Percentiles rank a stretch among this genome's conserved stretches.
Conservation (phyloP, 2,888 invertebrate genomes). For the Lasioglossum malachurum region DNA sequence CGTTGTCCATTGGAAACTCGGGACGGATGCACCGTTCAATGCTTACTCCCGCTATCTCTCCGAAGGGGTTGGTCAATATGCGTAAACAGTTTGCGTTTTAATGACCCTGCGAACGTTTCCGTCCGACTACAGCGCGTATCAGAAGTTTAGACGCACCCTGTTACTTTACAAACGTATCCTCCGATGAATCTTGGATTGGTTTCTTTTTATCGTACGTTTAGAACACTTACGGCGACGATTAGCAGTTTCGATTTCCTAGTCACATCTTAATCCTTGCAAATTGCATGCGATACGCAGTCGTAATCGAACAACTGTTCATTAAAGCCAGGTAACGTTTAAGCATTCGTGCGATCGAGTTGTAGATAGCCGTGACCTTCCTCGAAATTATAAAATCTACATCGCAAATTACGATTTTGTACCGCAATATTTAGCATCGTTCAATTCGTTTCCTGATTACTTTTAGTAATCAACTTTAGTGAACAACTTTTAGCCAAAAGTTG, state of each 20-base stretch:
- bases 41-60: background rate
- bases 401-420: background rate
- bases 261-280: background rate
- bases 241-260: background rate
- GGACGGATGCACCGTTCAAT: conserved; percentile 14
- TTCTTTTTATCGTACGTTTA: too few species aligned
- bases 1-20: conserved; percentile 13
- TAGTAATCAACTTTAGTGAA: too few species aligned
- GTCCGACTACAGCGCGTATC: background rate
- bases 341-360: background rate
- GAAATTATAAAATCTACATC: background rate
- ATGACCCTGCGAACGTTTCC: background rate
- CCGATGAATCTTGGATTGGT: too few species aligned
- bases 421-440: too few species aligned
- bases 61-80: conserved; percentile 3
- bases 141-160: too few species aligned
- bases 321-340: too few species aligned
- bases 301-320: background rate
- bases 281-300: background rate
- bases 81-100: background rate
- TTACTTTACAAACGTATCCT: too few species aligned
- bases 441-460: too few species aligned
- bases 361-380: background rate
- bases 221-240: background rate
- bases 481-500: too few species aligned